Evolutionary conservation across 2,888 invertebrate genomes (phyloP), one percentile per base, ranked within the genome.

Genomic region (Pandemis heparana): DNA sequence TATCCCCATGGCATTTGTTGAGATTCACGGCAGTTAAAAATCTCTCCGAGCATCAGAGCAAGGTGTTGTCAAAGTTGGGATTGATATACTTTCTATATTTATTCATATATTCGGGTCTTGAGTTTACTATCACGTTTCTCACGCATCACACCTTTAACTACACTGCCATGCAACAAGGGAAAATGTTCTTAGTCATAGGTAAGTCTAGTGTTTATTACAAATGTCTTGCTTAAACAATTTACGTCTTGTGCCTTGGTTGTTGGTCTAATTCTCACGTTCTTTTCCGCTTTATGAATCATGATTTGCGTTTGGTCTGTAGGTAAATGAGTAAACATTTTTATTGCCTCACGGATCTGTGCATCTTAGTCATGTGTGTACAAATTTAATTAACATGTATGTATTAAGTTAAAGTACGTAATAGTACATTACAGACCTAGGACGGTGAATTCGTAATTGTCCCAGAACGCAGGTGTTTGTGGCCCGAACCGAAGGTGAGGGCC

Each of bases 81-180:
- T 85, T 96, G 65, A 96, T 97, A 61, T 98, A 98, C 89, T 99
- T 99, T 89, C 90, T 98, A 10, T 99, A 99, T 92, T 95, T 99
- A 77, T 98, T 99, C 86, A 95, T 99, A 75, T 99, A 99, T 90
- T 99, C 99, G 70, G 99, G 99, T 3, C 94, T 99, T 73, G 99
- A 99, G 92, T 99, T 99, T 87, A 99, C 99, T 0, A 95, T 99
- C 48, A 99, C 99, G 70, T 99, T 99, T 94, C 95, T 99, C 64
- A 99, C 99, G 70, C 99, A 99, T 93, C 97, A 98, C 83, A 96
- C 97, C 53, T 99, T 99, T 88, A 95, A 96, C 68, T 99, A 98
- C 88, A 97, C 96, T 71, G 98, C 99, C 62, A 98, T 99, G 97
- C 97, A 99, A 89, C 99, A 99, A 92, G 99, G 99, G 7, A 98